Evolutionary conservation across 1,140 invertebrate genomes (phyloP), one percentile per base, ranked within the genome.

Genomic region (Neomicropteryx cornuta): DNA sequence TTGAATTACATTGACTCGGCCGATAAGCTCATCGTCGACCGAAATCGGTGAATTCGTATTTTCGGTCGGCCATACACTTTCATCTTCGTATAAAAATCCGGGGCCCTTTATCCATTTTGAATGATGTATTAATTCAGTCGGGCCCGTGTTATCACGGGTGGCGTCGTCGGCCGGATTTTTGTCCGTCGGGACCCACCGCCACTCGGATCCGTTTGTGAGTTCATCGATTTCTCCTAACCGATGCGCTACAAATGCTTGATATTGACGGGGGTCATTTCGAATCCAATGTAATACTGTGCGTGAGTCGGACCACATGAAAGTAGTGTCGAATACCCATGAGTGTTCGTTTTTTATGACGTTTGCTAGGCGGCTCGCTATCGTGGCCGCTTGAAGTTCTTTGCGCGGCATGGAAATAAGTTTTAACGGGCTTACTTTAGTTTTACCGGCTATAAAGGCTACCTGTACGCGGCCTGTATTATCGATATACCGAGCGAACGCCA

Each of bases 171-270:
- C 54, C 13, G 46, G 48, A 41, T 55, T 58, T n/a, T 35, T 14
- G 20, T 42, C 35, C 8, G 47, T 39, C 2, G 35, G 27, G 2
- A 58, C 45, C 27, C 58, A 43, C 19, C 48, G 21, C 58, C 57
- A 61, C 8, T 53, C 46, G 13, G 24, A 13, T 20, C 18, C n/a
- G 5, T 44, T 28, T 0, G 58, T 52, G 0, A 44, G 30, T 6
- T 54, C 47, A 21, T 55, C 55, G 19, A 61, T 58, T 36, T 51
- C 46, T 8, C 49, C 42, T 1, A 64, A 38, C 10, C 53, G 32
- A 32, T 60, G 58, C 5, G 56, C 55, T 2, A 62, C 57, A 41
- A 50, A 61, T 1, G 54, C 51, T 36, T 56, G 56, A 37, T 41
- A 48, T 23, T 39, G 27, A 20, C 48, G 24, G 6, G 44, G 40